Conservation (phyloP, 2,797 vertebrate species). For the Acipenser oxyrinchus region DNA sequence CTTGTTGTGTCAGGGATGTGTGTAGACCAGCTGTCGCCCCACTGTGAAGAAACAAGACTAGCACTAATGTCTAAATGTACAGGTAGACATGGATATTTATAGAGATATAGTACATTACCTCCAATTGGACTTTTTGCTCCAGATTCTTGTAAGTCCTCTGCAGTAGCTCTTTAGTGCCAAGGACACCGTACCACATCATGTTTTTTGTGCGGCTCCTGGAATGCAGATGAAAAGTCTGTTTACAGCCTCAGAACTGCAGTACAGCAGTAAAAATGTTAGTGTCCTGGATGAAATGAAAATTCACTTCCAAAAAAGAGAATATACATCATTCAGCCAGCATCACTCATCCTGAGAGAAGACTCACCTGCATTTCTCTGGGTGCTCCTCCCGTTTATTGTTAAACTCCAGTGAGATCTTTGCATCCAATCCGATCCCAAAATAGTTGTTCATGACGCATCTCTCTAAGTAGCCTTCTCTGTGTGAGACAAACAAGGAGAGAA, state of each 20-base stretch:
- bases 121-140: conserved; percentile 94
- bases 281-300: not conserved
- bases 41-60: not conserved
- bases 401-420: conserved; percentile 98
- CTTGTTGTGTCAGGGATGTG: not conserved
- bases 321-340: not conserved
- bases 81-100: no score
- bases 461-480: conserved; percentile 90
- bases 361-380: conserved; percentile 97
- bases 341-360: conserved; percentile 1
- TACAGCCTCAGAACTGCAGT: not conserved
- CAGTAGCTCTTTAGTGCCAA: conserved; percentile 90
- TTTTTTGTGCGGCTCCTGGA: conserved; percentile 95
- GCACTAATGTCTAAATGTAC: no score
- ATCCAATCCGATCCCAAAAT: conserved; percentile 95
- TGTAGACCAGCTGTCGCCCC: not conserved
- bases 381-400: conserved; percentile 95
- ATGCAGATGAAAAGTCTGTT: conserved; percentile 12
- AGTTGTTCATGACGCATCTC: conserved; percentile 98
- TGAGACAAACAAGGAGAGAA: conserved; percentile 22
- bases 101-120: conserved; percentile 56
- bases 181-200: conserved; percentile 98
- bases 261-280: not conserved
- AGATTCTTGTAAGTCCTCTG: conserved; percentile 97
- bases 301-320: not conserved